phyloP scores from a whole-genome alignment of 1,140 invertebrate genomes.

The Drosophila saltans region DNA sequence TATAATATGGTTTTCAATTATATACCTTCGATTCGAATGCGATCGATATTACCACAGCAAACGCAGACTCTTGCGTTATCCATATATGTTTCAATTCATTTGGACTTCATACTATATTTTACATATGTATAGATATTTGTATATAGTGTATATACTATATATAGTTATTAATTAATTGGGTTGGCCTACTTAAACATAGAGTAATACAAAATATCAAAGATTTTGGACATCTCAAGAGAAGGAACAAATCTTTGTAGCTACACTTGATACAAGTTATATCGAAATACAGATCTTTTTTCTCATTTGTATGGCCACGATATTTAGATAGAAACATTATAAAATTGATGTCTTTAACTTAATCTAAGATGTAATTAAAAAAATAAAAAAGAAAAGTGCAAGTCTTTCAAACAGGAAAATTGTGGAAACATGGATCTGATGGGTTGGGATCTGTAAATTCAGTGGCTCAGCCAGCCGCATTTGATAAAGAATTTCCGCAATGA shows the following conservation, averaged over 20 bases:
- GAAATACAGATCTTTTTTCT: slow-evolving; percentile 35
- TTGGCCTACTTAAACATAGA: slow-evolving; percentile 65
- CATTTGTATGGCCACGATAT: slow-evolving; percentile 49
- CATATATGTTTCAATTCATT: neutral
- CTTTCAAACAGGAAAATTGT: slow-evolving; percentile 51
- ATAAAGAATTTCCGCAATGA: slow-evolving; percentile 81
- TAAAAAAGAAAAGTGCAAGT: slow-evolving; percentile 61
- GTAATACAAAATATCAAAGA: slow-evolving; percentile 46
- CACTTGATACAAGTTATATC: slow-evolving; percentile 76
- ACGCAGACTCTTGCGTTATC: neutral
- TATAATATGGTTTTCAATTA: no score
- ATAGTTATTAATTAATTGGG: slow-evolving; percentile 62
- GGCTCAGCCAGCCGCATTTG: slow-evolving; percentile 82
- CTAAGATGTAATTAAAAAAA: slow-evolving; percentile 36
- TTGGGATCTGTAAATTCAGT: slow-evolving; percentile 40
- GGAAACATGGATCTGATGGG: neutral
- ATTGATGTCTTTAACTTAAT: slow-evolving; percentile 54
- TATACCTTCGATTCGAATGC: no score
- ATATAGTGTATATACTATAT: neutral
- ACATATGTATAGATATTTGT: neutral
- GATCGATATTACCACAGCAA: no score
- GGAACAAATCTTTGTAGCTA: slow-evolving; percentile 46
- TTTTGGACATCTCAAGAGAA: slow-evolving; percentile 45
- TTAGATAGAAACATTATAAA: slow-evolving; percentile 53
- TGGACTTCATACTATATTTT: slow-evolving; percentile 1